Percentiles rank a stretch among this genome's conserved stretches.
Evolutionary conservation across 1,140 invertebrate species (phyloP).

Genomic region (Plectrocnemia conspersa): DNA sequence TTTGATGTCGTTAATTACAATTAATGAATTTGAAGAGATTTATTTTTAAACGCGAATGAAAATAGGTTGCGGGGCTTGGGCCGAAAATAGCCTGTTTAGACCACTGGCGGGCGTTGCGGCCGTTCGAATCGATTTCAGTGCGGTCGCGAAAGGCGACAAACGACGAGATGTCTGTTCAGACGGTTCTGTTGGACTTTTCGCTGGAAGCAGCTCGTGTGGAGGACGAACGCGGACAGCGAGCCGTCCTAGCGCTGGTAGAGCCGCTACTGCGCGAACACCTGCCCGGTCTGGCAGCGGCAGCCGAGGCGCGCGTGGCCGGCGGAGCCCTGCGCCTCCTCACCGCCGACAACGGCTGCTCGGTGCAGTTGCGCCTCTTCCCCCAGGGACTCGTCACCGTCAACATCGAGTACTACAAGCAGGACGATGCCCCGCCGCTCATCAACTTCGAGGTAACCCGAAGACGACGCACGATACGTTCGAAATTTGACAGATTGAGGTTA

Average conservation of each 20-base stretch:
- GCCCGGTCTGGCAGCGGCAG: constrained; percentile 35
- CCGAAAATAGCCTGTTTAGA: too few species aligned
- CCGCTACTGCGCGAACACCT: constrained; percentile 65
- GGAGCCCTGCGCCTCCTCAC: constrained; percentile 64
- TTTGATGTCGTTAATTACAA: too few species aligned
- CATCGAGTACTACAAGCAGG: constrained; percentile 74
- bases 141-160: too few species aligned
- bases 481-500: neutral
- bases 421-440: constrained; percentile 64
- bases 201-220: constrained; percentile 60
- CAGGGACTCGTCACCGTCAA: constrained; percentile 73
- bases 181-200: constrained; percentile 74
- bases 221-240: constrained; percentile 61
- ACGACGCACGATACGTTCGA: constrained; percentile 31
- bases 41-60: too few species aligned
- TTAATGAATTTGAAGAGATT: too few species aligned
- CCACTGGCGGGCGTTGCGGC: too few species aligned
- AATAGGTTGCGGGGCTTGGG: too few species aligned
- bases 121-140: too few species aligned
- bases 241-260: constrained; percentile 61
- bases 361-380: constrained; percentile 66
- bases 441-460: constrained; percentile 70
- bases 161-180: constrained; percentile 74
- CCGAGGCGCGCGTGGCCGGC: constrained; percentile 53
- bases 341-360: constrained; percentile 61